Evolutionary conservation across 2,888 invertebrate species (phyloP).

Genomic region (Archips xylosteana): DNA sequence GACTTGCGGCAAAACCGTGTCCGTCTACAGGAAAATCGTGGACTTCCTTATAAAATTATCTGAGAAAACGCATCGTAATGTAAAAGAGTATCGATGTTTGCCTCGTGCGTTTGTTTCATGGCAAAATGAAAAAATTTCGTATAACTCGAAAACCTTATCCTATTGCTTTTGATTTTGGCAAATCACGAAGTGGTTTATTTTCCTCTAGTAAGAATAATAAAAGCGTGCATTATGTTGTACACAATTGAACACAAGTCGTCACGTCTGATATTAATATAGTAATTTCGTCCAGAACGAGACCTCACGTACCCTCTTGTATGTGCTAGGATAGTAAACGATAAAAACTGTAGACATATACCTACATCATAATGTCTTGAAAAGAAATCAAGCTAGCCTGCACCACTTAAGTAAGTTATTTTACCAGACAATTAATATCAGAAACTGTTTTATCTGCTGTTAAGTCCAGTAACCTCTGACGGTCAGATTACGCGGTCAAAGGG

Average conservation of each 20-base stretch:
- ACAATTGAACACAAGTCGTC: not conserved
- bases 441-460: not conserved
- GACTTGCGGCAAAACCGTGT: too few relatives aligned
- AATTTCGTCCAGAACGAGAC: conserved; percentile 2
- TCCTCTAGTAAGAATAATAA: too few relatives aligned
- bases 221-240: not conserved
- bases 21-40: too few relatives aligned
- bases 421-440: not conserved
- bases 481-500: not conserved
- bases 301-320: conserved; percentile 12
- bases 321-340: conserved; percentile 16
- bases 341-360: not conserved
- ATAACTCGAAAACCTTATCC: too few relatives aligned
- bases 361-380: not conserved
- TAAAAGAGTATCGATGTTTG: too few relatives aligned
- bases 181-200: not conserved
- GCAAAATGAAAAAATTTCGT: too few relatives aligned
- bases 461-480: not conserved
- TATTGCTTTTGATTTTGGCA: not conserved
- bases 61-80: too few relatives aligned
- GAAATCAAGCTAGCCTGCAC: not conserved
- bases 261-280: conserved; percentile 7
- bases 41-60: too few relatives aligned
- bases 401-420: not conserved
- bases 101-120: too few relatives aligned